A percentile compares a stretch with the other conserved stretches of the same genome.
These are phyloP conservation scores for Hippoglossus hippoglossus DNA, from an alignment of 2,797 vertebrate genomes.

Conservation along the genomic window DNA sequence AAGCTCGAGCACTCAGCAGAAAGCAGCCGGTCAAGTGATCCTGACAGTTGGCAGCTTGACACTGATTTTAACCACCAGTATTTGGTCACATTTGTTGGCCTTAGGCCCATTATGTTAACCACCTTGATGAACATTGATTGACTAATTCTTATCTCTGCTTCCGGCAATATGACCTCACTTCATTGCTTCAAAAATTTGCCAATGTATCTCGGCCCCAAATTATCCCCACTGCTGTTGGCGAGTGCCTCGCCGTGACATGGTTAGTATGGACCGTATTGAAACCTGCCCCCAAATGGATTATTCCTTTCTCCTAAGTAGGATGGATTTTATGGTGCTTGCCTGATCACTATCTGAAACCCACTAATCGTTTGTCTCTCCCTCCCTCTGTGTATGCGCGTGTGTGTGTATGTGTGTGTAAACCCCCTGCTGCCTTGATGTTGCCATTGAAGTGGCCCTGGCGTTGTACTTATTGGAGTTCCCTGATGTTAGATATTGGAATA, in stretches of 20 bases:
- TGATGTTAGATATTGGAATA: conserved; percentile 88
- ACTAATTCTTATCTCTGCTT: conserved; percentile 71
- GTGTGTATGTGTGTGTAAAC: conserved; percentile 50
- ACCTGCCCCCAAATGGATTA: conserved; percentile 80
- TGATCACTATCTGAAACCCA: conserved; percentile 81
- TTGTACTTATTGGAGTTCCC: conserved; percentile 88
- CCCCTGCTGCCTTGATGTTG: conserved; percentile 82
- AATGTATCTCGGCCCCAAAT: conserved; percentile 73
- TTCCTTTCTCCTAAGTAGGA: conserved; percentile 81
- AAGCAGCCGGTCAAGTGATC: conserved; percentile 15
- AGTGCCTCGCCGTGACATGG: conserved; percentile 74
- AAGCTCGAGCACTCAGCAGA: conserved; percentile 9
- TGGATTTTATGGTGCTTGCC: conserved; percentile 82
- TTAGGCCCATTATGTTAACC: conserved; percentile 69
- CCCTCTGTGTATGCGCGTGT: conserved; percentile 21
- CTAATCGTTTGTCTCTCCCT: conserved; percentile 68
- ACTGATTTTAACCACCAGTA: conserved; percentile 35
- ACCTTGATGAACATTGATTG: conserved; percentile 77
- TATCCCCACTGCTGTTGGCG: conserved; percentile 72
- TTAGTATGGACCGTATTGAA: conserved; percentile 84
- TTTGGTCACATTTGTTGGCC: conserved; percentile 66
- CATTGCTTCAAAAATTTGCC: conserved; percentile 73
- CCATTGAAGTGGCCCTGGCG: conserved; percentile 87
- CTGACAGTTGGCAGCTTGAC: background rate
- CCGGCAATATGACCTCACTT: conserved; percentile 72